Base-by-base conservation (phyloP, 2,113 vertebrate genomes). In the Cyanoramphus novaezelandiae region DNA sequence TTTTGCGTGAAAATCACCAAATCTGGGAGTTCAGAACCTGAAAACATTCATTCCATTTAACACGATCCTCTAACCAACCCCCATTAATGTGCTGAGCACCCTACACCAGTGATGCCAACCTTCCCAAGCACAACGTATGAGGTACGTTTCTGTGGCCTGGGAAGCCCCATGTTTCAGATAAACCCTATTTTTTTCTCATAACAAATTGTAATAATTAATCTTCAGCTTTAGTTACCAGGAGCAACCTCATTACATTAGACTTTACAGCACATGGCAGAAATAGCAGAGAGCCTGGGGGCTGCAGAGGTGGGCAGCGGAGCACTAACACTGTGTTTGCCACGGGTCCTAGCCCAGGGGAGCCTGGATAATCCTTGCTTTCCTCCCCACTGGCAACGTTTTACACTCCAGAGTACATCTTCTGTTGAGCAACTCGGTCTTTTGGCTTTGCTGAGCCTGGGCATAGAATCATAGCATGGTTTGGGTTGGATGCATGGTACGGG, bases 141-240 rank as follows among this genome's bases (percentile, higher is more conserved):
- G 27, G 4, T 44, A 20, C 2, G 2, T 83, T 16, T 65, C 25
- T 20, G 47, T 55, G 35, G 62, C 19, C 55, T 57, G 17, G 24
- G 65, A 64, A 50, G 67, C 12, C 59, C 47, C 3, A 0, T n/a
- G 47, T 57, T 44, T 35, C 47, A 17, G 35, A 62, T 33, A 41
- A 69, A 80, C 60, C 49, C 37, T 52, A 37, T 63, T 63, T 76
- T 72, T n/a, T n/a, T 17, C 63, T 90, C 67, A 43, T 75, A 86
- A 83, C 50, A 79, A 85, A 72, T 65, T 72, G 81, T 65, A 65
- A 72, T 85, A 72, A 92, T 79, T 82, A 82, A 49, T 69, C 49
- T 77, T 52, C 77, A 86, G 59, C 77, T 29, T 74, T 63, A 76
- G 68, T 67, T 50, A 84, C 69, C 72, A 35, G 79, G 55, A 93